These are phyloP conservation scores for Nineta flava DNA, from an alignment of 2,888 invertebrate genomes.

Conservation along the genomic window DNA sequence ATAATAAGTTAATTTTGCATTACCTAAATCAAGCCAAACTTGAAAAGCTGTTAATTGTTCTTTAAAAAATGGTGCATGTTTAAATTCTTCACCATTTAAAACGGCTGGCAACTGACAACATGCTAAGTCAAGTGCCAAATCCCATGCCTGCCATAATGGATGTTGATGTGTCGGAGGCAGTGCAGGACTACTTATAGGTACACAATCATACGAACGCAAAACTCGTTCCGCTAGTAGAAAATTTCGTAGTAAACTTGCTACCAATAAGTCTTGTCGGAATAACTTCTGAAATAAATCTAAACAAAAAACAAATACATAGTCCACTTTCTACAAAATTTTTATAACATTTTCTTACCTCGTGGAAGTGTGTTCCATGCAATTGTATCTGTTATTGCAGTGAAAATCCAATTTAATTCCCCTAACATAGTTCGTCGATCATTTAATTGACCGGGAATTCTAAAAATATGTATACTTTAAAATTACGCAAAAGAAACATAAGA, in stretches of 20 bases:
- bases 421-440: slow-evolving; percentile 92
- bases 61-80: slow-evolving; percentile 85
- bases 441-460: slow-evolving; percentile 85
- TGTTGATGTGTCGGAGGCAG: slow-evolving; percentile 83
- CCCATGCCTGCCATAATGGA: slow-evolving; percentile 96
- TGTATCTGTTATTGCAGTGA: slow-evolving; percentile 98
- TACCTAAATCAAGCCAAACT: slow-evolving; percentile 75
- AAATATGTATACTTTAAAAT: slow-evolving; percentile 11
- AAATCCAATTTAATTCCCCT: slow-evolving; percentile 99
- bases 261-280: slow-evolving; percentile 92
- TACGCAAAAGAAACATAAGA: not conserved
- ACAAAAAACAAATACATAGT: slow-evolving; percentile 11
- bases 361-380: slow-evolving; percentile 98
- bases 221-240: slow-evolving; percentile 93
- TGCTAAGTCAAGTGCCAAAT: slow-evolving; percentile 87
- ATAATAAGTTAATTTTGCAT: slow-evolving; percentile 14
- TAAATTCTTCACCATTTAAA: slow-evolving; percentile 43
- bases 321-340: slow-evolving; percentile 1
- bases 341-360: slow-evolving; percentile 24
- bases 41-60: slow-evolving; percentile 97
- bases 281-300: slow-evolving; percentile 84
- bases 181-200: slow-evolving; percentile 83
- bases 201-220: slow-evolving; percentile 91
- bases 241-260: slow-evolving; percentile 96
- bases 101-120: slow-evolving; percentile 76